Conservation (phyloP, 2,888 invertebrate genomes). For the Apamea monoglypha region DNA sequence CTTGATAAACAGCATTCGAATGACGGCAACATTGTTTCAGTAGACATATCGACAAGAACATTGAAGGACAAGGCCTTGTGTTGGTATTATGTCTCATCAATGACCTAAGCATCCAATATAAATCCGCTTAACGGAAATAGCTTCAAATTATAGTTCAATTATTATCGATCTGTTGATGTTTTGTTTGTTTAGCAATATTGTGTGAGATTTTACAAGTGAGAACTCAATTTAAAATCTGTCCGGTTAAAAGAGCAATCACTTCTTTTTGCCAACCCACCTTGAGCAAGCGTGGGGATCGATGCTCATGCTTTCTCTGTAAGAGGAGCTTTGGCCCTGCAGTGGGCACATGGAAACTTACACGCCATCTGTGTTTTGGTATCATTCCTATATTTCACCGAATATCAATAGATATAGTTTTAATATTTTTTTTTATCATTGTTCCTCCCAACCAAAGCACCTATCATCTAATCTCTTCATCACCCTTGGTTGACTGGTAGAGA, state of each 20-base stretch:
- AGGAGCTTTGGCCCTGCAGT: neutral
- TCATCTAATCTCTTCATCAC: no score
- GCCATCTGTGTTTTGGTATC: neutral
- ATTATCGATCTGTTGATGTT: neutral
- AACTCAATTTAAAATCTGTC: no score
- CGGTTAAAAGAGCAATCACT: neutral
- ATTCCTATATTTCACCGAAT: neutral
- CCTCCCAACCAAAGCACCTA: no score
- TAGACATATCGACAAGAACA: constrained; percentile 20
- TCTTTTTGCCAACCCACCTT: neutral
- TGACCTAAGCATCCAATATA: constrained; percentile 8
- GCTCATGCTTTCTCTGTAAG: neutral
- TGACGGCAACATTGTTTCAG: constrained; percentile 38
- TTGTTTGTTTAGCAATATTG: neutral
- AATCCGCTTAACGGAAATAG: neutral
- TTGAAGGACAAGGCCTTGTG: constrained; percentile 25
- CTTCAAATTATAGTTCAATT: constrained; percentile 2
- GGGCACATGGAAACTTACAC: neutral
- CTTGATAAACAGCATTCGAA: constrained; percentile 23
- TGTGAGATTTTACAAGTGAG: neutral
- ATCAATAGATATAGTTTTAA: no score
- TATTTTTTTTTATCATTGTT: no score
- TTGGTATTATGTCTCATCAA: constrained; percentile 15
- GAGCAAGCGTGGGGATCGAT: neutral
- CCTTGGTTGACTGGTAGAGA: no score